These are phyloP conservation scores for Spodoptera litura DNA, from an alignment of 1,140 invertebrate species.

Conservation along the genomic window DNA sequence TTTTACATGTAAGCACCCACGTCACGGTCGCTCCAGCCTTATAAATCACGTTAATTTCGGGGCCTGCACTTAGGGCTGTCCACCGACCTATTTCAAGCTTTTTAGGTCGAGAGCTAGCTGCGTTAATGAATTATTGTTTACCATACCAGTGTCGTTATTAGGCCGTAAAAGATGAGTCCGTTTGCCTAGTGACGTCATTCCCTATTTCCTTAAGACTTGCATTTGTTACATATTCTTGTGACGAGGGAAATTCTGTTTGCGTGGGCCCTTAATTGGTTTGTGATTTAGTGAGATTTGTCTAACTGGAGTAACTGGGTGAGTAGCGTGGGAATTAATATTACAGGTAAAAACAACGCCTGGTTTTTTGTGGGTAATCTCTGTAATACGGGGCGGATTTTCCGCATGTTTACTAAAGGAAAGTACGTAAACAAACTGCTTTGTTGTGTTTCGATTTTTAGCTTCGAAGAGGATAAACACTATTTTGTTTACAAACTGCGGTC, in stretches of 20 bases:
- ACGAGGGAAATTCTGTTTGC: conserved; percentile 15
- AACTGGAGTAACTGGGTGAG: background rate
- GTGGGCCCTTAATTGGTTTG: background rate
- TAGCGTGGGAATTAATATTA: background rate
- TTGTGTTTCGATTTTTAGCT: too few relatives aligned
- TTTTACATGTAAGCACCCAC: conserved; percentile 12
- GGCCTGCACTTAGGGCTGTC: conserved; percentile 44
- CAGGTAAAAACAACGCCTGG: background rate
- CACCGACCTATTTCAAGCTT: conserved; percentile 68
- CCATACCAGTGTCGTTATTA: conserved; percentile 69
- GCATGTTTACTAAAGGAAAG: too few relatives aligned
- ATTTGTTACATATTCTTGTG: background rate
- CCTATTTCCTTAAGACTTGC: conserved; percentile 1
- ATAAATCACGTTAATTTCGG: conserved; percentile 46
- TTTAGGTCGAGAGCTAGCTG: conserved; percentile 67
- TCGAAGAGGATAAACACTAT: too few relatives aligned
- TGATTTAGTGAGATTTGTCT: background rate
- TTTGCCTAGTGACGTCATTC: conserved; percentile 33
- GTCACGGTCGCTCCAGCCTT: conserved; percentile 10
- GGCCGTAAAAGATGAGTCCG: conserved; percentile 56
- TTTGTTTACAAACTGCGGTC: too few relatives aligned
- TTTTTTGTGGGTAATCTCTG: background rate
- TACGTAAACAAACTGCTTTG: too few relatives aligned
- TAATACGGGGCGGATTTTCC: conserved; percentile 15
- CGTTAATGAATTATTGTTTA: conserved; percentile 74